A percentile compares a stretch with the other conserved stretches of the same genome.
Conservation (phyloP, 2,797 vertebrate genomes). For the Ficedula albicollis region DNA sequence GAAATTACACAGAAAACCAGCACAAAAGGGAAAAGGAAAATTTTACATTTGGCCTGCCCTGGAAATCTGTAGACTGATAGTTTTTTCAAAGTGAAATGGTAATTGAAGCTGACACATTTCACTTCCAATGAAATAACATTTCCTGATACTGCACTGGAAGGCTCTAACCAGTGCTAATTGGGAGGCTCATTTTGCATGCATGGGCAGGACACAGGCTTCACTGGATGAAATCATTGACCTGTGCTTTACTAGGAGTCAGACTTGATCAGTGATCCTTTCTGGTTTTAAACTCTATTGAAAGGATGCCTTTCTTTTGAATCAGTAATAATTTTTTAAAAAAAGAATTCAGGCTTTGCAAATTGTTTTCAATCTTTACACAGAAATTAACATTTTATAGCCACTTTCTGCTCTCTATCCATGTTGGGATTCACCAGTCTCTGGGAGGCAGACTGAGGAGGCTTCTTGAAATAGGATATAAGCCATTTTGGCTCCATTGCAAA, state of each 20-base stretch:
- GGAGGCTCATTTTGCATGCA: not conserved
- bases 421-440: not conserved
- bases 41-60: not conserved
- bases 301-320: not conserved
- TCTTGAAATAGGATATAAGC: not conserved
- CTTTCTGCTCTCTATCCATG: not conserved
- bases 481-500: not conserved
- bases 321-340: not conserved
- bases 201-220: not conserved
- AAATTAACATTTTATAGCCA: not conserved
- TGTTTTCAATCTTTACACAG: not conserved
- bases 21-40: not conserved
- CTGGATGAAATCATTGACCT: slow-evolving; percentile 11
- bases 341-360: not conserved
- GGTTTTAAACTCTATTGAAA: not conserved
- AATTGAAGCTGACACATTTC: slow-evolving; percentile 51
- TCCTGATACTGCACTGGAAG: slow-evolving; percentile 17
- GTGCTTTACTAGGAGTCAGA: not conserved
- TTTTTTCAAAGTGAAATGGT: not conserved
- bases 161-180: slow-evolving; percentile 9
- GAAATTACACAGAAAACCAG: not conserved
- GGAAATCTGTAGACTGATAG: not conserved
- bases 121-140: slow-evolving; percentile 38
- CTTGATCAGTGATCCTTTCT: not conserved
- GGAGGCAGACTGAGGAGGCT: not conserved